Evolutionary conservation across 2,888 invertebrate species (phyloP).

Genomic region (Anagyrus pseudococci): DNA sequence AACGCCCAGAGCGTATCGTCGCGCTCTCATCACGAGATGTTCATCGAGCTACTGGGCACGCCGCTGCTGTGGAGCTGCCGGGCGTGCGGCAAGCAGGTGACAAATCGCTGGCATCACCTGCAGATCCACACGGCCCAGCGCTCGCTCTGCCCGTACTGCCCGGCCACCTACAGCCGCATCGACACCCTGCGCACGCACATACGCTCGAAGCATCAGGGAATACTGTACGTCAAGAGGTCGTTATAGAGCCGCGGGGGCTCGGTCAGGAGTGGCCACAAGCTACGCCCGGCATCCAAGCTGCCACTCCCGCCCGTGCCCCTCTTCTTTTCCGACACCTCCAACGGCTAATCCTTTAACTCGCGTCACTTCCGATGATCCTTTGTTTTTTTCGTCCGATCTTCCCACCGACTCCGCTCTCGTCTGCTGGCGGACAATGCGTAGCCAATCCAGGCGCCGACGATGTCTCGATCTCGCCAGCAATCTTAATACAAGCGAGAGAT

Average conservation of each 20-base stretch:
- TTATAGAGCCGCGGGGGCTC: slow-evolving; percentile 55
- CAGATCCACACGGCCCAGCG: slow-evolving; percentile 83
- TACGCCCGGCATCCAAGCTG: slow-evolving; percentile 28
- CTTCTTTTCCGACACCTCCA: background rate
- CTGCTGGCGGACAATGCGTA: too few relatives aligned
- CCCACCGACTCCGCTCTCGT: background rate
- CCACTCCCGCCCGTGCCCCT: background rate
- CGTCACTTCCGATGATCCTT: too few relatives aligned
- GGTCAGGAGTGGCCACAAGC: slow-evolving; percentile 51
- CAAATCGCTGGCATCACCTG: slow-evolving; percentile 88
- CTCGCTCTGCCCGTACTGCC: slow-evolving; percentile 83
- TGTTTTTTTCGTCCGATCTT: background rate
- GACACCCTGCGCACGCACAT: slow-evolving; percentile 85
- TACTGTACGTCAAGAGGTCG: slow-evolving; percentile 52
- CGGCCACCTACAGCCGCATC: slow-evolving; percentile 86
- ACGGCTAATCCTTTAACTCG: too few relatives aligned
- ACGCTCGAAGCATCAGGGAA: slow-evolving; percentile 65
- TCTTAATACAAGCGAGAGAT: too few relatives aligned
- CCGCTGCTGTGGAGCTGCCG: slow-evolving; percentile 82
- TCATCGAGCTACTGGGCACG: slow-evolving; percentile 75
- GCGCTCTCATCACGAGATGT: slow-evolving; percentile 88
- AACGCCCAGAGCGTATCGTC: slow-evolving; percentile 65
- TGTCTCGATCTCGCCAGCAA: too few relatives aligned
- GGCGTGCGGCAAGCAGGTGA: slow-evolving; percentile 84
- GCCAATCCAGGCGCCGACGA: too few relatives aligned